These are phyloP conservation scores for Pygoscelis adeliae DNA, from an alignment of 2,113 vertebrate species.

Conservation along the genomic window DNA sequence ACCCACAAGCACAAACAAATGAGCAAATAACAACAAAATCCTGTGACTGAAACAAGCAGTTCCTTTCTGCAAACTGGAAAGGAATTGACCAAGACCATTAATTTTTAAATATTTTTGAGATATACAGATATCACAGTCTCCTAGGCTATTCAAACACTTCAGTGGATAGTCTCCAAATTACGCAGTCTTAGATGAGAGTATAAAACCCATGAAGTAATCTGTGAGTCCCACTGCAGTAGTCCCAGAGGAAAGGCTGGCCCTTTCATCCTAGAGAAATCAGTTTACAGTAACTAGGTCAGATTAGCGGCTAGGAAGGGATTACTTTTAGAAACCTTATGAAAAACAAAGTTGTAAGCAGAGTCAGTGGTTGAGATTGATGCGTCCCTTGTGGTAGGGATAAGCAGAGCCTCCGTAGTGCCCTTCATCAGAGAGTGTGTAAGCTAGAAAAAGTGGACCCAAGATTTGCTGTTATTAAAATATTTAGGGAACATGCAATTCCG, in stretches of 20 bases:
- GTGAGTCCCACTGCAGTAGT: neutral
- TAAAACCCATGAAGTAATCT: neutral
- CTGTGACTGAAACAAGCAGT: neutral
- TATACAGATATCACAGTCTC: neutral
- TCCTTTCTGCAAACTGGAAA: neutral
- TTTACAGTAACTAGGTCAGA: slow-evolving; percentile 24
- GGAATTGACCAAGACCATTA: neutral
- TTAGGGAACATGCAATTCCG: neutral
- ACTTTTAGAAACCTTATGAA: neutral
- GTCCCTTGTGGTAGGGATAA: neutral
- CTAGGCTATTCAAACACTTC: neutral
- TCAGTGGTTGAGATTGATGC: neutral
- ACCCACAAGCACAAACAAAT: neutral
- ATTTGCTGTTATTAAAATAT: neutral
- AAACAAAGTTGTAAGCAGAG: slow-evolving; percentile 6
- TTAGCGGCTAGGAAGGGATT: slow-evolving; percentile 4
- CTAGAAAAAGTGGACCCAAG: neutral
- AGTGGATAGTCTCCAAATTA: neutral
- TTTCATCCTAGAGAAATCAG: slow-evolving; percentile 19
- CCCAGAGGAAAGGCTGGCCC: neutral
- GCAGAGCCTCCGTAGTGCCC: neutral
- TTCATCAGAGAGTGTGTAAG: neutral
- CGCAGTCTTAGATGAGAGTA: neutral
- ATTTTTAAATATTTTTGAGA: neutral
- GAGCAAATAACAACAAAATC: neutral